Conservation (phyloP, 92 coral and sea anemone species). For the Phenganax subtilis region DNA sequence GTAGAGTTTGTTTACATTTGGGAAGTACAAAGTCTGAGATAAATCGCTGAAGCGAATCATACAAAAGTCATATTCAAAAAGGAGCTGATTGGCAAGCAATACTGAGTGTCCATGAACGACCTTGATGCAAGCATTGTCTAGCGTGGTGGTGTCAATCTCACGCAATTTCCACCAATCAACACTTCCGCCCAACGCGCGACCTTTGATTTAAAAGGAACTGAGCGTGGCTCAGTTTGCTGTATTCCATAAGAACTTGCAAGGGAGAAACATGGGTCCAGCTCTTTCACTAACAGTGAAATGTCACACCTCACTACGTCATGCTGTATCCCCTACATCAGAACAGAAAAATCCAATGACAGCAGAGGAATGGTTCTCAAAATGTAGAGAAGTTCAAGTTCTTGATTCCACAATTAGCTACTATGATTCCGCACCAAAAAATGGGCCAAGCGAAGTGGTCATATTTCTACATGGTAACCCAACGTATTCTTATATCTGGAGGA, state of each 20-base stretch:
- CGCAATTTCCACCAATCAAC: conserved; percentile 19
- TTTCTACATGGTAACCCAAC: conserved; percentile 49
- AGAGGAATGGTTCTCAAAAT: conserved; percentile 24
- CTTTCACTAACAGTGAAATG: conserved; percentile 25
- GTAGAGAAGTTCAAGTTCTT: conserved; percentile 15
- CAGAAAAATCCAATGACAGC: conserved; percentile 6
- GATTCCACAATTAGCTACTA: conserved; percentile 33
- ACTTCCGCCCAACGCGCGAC: conserved; percentile 31
- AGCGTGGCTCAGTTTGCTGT: not conserved
- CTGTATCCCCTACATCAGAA: not conserved
- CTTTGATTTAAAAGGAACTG: conserved; percentile 18
- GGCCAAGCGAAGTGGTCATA: conserved; percentile 13
- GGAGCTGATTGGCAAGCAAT: conserved; percentile 31
- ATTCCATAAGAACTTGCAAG: not conserved
- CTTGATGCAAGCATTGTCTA: conserved; percentile 17
- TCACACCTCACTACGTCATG: conserved; percentile 26
- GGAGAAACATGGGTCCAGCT: conserved; percentile 7
- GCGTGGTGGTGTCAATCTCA: conserved; percentile 8
- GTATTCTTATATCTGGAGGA: conserved; percentile 46
- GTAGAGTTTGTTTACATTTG: conserved; percentile 19
- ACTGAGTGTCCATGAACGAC: conserved; percentile 33
- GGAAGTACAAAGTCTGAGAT: conserved; percentile 33
- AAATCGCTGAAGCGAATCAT: conserved; percentile 26
- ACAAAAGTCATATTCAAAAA: conserved; percentile 1
- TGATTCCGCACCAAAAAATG: conserved; percentile 31